Base-by-base conservation (phyloP, 2,888 invertebrate species). In the Tetrapedia diversipes region DNA sequence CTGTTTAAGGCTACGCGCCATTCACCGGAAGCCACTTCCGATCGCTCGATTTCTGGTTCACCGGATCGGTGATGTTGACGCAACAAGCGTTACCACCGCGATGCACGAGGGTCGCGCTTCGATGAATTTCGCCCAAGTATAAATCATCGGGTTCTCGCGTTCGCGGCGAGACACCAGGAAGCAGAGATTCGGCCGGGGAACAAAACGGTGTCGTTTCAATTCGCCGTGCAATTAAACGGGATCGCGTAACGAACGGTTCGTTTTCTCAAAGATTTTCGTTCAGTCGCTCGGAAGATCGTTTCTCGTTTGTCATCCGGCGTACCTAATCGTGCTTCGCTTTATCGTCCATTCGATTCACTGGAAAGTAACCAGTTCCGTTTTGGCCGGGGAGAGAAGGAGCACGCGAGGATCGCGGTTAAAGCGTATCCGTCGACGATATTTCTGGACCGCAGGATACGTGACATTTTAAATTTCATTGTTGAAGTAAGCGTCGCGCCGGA, bases 391-490 rank as follows among this genome's bases (percentile, higher is more conserved):
- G n/a, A n/a, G n/a, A n/a, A n/a, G n/a, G n/a, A n/a, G n/a, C n/a
- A n/a, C n/a, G n/a, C n/a, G n/a, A n/a, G n/a, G n/a, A 47, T 54
- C 4, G 37, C 2, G 53, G 45, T 59, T n/a, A n/a, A n/a, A n/a
- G n/a, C n/a, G n/a, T n/a, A n/a, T 53, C 37, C 24, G 24, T 19
- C 16, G 57, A 14, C 19, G 59, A 43, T 73, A 41, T 64, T 64
- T 32, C 63, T 60, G 37, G 63, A 59, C 45, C 61, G 29, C 64
- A 37, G 39, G 39, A 65, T 61, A 54, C 56, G 60, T 65, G 69
- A 61, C 65, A 65, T 77, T 77, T 75, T 27, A 66, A 70, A 75
- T 75, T 61, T 66, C 56, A 75, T 74, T 68, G 77, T 64, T 37
- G 59, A 43, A 43, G 60, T 37, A 47, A 77, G 57, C 68, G 43